Evolutionary conservation across 92 coral and sea anemone genomes (phyloP).

Genomic region (Galaxea fascicularis): DNA sequence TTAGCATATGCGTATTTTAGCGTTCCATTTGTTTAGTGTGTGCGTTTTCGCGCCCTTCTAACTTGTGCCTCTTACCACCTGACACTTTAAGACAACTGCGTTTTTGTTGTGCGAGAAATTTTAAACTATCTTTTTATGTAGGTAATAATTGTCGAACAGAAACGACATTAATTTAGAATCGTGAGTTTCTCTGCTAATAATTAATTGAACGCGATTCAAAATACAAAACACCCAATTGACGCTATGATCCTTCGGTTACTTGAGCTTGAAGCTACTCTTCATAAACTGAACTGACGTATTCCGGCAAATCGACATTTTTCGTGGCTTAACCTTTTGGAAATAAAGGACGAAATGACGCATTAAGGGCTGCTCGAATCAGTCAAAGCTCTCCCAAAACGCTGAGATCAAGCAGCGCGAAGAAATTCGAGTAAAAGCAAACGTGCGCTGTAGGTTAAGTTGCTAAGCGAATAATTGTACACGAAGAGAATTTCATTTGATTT

Average conservation of each 20-base stretch:
- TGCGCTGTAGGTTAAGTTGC: conserved; percentile 19
- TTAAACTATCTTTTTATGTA: conserved; percentile 4
- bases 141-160: not conserved
- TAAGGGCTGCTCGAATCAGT: not conserved
- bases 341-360: not conserved
- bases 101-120: conserved; percentile 3
- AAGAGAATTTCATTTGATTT: conserved; percentile 53
- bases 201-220: conserved; percentile 21
- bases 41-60: conserved; percentile 13
- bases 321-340: not conserved
- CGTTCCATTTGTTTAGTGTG: not conserved
- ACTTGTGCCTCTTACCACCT: not conserved
- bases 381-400: conserved; percentile 5
- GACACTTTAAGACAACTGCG: not conserved
- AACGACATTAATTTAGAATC: not conserved
- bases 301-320: not conserved
- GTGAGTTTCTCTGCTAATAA: not conserved
- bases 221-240: not conserved
- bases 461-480: conserved; percentile 34
- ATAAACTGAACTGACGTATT: too few relatives aligned
- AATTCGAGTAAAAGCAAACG: not conserved
- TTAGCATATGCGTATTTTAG: too few relatives aligned
- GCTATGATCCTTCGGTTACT: not conserved
- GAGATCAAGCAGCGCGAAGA: not conserved
- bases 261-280: not conserved